Conservation (phyloP, 2,888 invertebrate genomes). For the Arenicola marina region DNA sequence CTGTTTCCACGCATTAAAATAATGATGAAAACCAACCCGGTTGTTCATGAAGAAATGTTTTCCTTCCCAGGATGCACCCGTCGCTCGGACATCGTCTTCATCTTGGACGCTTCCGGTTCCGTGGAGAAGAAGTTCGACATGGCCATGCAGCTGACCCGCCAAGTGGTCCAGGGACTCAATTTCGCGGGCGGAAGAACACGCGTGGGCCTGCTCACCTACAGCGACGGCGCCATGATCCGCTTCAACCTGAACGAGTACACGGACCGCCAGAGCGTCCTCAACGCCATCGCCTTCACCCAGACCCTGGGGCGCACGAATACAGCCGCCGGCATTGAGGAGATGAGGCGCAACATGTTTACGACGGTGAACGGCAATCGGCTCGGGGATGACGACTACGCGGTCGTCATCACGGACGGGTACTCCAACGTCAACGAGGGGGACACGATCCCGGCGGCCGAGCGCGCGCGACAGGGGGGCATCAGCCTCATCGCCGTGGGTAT, state of each 20-base stretch:
- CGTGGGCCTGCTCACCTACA: conserved; percentile 46
- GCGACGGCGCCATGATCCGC: conserved; percentile 36
- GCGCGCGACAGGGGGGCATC: conserved; percentile 35
- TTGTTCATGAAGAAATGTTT: not conserved
- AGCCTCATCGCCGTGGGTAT: conserved; percentile 45
- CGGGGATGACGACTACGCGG: conserved; percentile 28
- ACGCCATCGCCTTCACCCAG: conserved; percentile 49
- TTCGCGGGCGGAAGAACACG: conserved; percentile 30
- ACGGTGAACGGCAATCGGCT: conserved; percentile 23
- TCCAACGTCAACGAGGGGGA: conserved; percentile 46
- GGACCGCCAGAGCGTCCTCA: conserved; percentile 41
- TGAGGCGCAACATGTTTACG: conserved; percentile 25
- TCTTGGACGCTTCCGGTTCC: conserved; percentile 33
- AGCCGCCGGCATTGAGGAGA: conserved; percentile 39
- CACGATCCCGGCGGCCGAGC: conserved; percentile 34
- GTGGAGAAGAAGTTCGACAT: conserved; percentile 27
- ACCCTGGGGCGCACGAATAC: conserved; percentile 51
- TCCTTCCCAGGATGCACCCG: conserved; percentile 20
- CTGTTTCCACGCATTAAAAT: not conserved
- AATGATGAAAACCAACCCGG: not conserved
- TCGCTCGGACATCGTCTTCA: conserved; percentile 26
- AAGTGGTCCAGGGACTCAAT: conserved; percentile 29
- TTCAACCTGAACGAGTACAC: conserved; percentile 47
- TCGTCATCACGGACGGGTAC: conserved; percentile 47
- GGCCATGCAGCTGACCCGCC: conserved; percentile 16